Evolutionary conservation across 2,888 invertebrate genomes (phyloP), one percentile per base, ranked within the genome.

Genomic region (Synergus laeviventris): DNA sequence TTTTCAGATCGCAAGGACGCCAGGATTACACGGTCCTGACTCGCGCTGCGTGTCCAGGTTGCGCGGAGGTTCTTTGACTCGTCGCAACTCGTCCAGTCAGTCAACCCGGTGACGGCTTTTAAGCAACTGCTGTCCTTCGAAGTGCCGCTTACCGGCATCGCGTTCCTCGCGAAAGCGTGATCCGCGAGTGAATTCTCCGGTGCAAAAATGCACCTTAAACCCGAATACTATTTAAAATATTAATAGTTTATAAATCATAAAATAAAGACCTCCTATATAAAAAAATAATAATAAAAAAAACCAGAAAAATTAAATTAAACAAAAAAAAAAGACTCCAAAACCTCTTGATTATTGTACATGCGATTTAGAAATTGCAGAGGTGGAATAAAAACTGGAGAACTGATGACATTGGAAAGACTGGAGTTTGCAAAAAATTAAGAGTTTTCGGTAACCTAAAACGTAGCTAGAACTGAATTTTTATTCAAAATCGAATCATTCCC

Each of bases 61-160:
- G 89, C 89, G 89, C 90, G 85, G 79, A 83, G 84, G 89, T 87
- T 85, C 86, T 87, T 87, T 88, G 88, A 88, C 87, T 86, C 86
- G 73, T 82, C 82, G 85, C 82, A 87, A n/a, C n/a, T n/a, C n/a
- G n/a, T n/a, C n/a, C n/a, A 89, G 90, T 90, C 90, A 90, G 90
- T 90, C 90, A 90, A 90, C 90, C 87, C 90, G 87, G 88, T 87
- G 90, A 87, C 89, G 89, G 87, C 85, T 84, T 76, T 79, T 81
- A 76, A 82, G 81, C 79, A 79, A 84, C 84, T 82, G 81, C 74
- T 77, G 60, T 66, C 18, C 56, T 56, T 73, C 73, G 70, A 49
- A 70, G 70, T 45, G 31, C 24, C 45, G 31, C 49, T 49, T 70
- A 70, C 70, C 45, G 70, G 70, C 62, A 64, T 73, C 76, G 75